phyloP scores from a whole-genome alignment of 2,888 invertebrate species.

The Pasiphila rectangulata region DNA sequence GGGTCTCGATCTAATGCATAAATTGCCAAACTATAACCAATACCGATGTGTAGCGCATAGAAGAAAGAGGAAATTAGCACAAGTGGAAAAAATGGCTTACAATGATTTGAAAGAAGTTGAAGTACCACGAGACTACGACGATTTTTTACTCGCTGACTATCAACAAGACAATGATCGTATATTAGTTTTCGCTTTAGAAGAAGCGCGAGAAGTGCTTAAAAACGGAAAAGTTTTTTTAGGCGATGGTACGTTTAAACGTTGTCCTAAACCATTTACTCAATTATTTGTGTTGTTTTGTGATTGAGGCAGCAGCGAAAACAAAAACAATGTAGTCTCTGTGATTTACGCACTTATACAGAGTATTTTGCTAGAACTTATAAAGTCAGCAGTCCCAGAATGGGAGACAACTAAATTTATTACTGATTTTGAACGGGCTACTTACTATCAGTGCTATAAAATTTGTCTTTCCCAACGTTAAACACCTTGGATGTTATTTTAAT shows the following conservation, averaged over 20 bases:
- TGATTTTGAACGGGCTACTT: slow-evolving; percentile 18
- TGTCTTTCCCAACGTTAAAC: slow-evolving; percentile 14
- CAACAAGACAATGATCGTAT: slow-evolving; percentile 12
- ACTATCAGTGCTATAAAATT: slow-evolving; percentile 18
- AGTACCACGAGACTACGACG: too few species aligned
- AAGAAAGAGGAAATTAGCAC: too few species aligned
- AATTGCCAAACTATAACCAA: too few species aligned
- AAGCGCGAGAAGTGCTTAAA: too few species aligned
- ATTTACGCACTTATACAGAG: slow-evolving; percentile 2
- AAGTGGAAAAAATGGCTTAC: too few species aligned
- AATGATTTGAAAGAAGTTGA: too few species aligned
- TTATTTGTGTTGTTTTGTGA: too few species aligned
- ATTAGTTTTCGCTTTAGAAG: background rate
- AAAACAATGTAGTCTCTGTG: slow-evolving; percentile 15
- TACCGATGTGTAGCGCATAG: too few species aligned
- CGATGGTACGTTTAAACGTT: too few species aligned
- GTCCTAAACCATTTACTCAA: too few species aligned
- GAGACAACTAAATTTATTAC: slow-evolving; percentile 14
- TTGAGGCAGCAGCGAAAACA: slow-evolving; percentile 4
- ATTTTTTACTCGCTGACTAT: slow-evolving; percentile 20
- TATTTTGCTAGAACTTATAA: slow-evolving; percentile 12
- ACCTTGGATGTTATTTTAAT: slow-evolving; percentile 14
- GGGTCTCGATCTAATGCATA: too few species aligned
- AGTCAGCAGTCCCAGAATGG: slow-evolving; percentile 16
- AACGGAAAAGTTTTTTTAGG: too few species aligned